Base-by-base conservation (phyloP, 1,140 invertebrate genomes). In the Chironomus striatipennis region DNA sequence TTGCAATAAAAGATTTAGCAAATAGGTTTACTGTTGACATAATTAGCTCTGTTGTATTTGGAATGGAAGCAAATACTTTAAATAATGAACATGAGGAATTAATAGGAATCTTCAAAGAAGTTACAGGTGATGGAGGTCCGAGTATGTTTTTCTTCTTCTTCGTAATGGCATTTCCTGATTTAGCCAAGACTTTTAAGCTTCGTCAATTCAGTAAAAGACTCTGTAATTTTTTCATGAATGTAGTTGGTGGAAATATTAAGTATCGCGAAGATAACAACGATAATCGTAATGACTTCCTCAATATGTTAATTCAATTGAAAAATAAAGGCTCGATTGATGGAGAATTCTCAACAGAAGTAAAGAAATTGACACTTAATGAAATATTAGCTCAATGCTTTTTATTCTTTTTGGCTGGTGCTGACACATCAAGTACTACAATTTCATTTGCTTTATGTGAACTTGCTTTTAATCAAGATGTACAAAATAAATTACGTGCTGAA, bases 251-350 rank as follows among this genome's bases (percentile, higher is more conserved):
- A 75, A 87, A 86, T 70, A 83, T 88, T 18, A 80, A 80, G 8
- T 83, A 87, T 76, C 80, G 88, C 0, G 78, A 85, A 75, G 81
- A 80, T 47, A 78, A 83, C 74, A 79, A 77, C 42, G 78, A 83
- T 43, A 82, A 79, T 17, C 82, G 87, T 42, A 83, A 86, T 75
- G 88, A 89, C 77, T 88, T 88, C 75, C 82, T 89, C 78, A 86
- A 89, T 77, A 79, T 88, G 1, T 79, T 89, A 57, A 85, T 89
- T 15, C 84, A 89, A 20, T 77, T 89, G 72, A 86, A 84, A 76
- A 82, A 85, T 78, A 86, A 83, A 74, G 85, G 74, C 2, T 42
- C 24, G 3, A 70, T 75, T 21, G 65, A 80, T 24, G 75, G 78
- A 70, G 70, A 76, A 7, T 9, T 70, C 10, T 70, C 65, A 10